phyloP scores from a whole-genome alignment of 1,140 invertebrate genomes.

The Hylyphantes graminicola region DNA sequence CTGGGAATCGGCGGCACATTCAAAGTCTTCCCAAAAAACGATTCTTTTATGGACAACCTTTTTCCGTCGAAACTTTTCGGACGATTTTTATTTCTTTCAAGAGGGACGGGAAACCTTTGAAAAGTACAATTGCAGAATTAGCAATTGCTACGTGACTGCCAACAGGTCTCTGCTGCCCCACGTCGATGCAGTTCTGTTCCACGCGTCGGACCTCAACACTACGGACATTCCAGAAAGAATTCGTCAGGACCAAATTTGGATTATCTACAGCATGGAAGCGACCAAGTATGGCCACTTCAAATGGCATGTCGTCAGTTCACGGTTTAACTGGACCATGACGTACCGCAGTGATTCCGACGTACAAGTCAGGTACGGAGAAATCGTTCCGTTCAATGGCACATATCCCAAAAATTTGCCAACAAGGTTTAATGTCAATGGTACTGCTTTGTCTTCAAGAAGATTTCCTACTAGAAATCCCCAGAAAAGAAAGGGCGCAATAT shows the following conservation, averaged over 20 bases:
- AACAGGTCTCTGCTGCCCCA: conserved; percentile 57
- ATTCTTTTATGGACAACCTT: conserved; percentile 50
- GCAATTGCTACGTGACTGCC: conserved; percentile 62
- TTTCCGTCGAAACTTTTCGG: conserved; percentile 21
- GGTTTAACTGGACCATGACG: conserved; percentile 71
- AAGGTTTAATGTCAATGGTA: conserved; percentile 61
- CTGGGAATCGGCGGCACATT: background rate
- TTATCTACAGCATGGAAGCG: conserved; percentile 64
- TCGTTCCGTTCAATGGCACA: conserved; percentile 34
- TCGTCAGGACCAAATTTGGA: conserved; percentile 62
- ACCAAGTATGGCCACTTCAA: conserved; percentile 59
- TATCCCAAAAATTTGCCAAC: background rate
- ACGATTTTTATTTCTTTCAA: conserved; percentile 54
- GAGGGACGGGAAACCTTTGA: conserved; percentile 31
- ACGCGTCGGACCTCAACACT: conserved; percentile 54
- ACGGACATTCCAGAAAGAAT: conserved; percentile 45
- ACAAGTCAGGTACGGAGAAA: conserved; percentile 65
- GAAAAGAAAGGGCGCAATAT: conserved; percentile 66
- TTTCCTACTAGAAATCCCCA: too few relatives aligned
- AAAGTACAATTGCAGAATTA: conserved; percentile 56
- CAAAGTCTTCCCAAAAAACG: background rate
- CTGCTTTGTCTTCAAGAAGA: too few relatives aligned
- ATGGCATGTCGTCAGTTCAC: conserved; percentile 5
- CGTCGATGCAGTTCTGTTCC: conserved; percentile 63
- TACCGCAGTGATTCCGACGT: conserved; percentile 68